Evolutionary conservation across 2,888 invertebrate species (phyloP).

Genomic region (Bugulina stolonifera): DNA sequence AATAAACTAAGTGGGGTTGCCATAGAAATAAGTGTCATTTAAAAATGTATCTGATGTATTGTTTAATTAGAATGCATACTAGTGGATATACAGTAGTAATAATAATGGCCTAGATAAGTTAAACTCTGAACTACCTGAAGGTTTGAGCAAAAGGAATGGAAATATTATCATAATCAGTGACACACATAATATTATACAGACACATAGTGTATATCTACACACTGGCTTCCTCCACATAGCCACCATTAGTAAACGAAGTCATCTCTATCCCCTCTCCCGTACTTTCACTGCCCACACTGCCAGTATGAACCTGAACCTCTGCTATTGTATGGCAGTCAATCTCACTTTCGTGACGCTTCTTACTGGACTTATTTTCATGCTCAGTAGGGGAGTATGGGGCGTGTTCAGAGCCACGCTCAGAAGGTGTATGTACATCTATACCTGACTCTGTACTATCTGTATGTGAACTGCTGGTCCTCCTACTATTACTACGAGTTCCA

Average conservation of each 20-base stretch:
- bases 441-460: constrained; percentile 21
- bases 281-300: neutral
- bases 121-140: too few species aligned
- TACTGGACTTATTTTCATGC: neutral
- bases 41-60: neutral
- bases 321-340: neutral
- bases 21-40: neutral
- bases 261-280: neutral
- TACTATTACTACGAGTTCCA: neutral
- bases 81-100: neutral
- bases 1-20: neutral
- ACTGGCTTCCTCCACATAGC: neutral
- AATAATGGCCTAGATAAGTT: neutral
- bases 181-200: neutral
- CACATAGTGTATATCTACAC: neutral
- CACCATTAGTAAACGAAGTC: neutral
- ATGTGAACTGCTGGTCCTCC: constrained; percentile 7
- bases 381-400: neutral
- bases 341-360: neutral
- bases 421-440: constrained; percentile 5
- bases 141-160: neutral
- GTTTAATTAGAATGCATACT: neutral
- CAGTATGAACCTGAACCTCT: neutral
- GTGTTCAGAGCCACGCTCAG: constrained; percentile 19
- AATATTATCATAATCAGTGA: too few species aligned